These are phyloP conservation scores for Diaphora mendica DNA, from an alignment of 2,888 invertebrate species.

Conservation along the genomic window DNA sequence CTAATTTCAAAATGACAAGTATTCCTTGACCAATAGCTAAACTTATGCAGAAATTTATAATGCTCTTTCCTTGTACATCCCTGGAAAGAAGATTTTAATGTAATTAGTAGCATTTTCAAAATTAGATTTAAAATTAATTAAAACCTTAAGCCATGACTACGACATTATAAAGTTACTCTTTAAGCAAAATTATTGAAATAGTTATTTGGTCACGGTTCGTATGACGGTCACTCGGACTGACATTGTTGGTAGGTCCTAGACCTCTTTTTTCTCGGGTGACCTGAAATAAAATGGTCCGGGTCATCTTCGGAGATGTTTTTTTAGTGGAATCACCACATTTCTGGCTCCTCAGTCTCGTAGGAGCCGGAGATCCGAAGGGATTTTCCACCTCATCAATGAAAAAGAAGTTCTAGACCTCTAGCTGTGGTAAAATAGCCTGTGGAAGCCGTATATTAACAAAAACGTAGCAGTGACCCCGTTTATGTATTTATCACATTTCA, in stretches of 20 bases:
- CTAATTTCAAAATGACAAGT: constrained; percentile 65
- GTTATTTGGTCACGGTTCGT: neutral
- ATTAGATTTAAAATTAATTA: neutral
- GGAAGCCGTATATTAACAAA: no score
- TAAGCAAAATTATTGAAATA: neutral
- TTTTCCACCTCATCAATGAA: no score
- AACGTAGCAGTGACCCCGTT: no score
- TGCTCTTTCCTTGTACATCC: constrained; percentile 77
- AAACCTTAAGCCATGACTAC: neutral
- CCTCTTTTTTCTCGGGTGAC: neutral
- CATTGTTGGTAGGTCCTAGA: neutral
- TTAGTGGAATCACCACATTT: no score
- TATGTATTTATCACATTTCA: no score
- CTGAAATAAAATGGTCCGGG: no score
- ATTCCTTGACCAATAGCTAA: constrained; percentile 67
- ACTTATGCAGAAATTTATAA: constrained; percentile 71
- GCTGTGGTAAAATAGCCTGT: no score
- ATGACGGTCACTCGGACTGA: neutral
- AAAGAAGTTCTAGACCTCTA: no score
- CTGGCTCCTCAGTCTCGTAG: no score
- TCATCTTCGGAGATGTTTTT: no score
- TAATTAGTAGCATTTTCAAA: neutral
- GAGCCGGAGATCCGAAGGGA: no score
- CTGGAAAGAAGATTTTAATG: constrained; percentile 52
- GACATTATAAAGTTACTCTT: neutral